A percentile compares a stretch with the other conserved stretches of the same genome.
phyloP scores from a whole-genome alignment of 2,888 invertebrate genomes.

The Leuctra nigra region DNA sequence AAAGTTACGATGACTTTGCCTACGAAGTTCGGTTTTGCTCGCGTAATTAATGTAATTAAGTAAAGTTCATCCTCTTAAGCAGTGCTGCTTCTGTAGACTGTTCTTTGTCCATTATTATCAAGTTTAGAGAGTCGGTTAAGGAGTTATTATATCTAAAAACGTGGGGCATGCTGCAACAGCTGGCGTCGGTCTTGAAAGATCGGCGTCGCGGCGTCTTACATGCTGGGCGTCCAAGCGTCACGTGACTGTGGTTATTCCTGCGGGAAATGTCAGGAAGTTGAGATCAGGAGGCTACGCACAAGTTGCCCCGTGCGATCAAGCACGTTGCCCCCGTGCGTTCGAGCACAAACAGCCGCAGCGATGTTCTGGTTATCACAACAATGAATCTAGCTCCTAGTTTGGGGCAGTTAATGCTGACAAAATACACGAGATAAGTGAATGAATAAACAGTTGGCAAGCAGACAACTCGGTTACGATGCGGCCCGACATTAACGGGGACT shows the following conservation, averaged over 20 bases:
- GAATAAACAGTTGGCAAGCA: background rate
- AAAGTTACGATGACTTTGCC: constrained; percentile 9
- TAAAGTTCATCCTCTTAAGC: constrained; percentile 18
- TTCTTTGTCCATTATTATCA: constrained; percentile 20
- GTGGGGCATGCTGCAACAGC: constrained; percentile 7
- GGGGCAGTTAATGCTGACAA: background rate
- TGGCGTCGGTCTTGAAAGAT: background rate
- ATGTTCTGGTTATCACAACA: background rate
- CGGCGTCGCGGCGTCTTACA: constrained; percentile 3
- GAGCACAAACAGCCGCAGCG: constrained; percentile 1
- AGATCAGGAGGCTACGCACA: background rate
- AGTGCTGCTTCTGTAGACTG: constrained; percentile 4
- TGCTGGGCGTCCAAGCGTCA: constrained; percentile 3
- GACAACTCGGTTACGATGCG: background rate
- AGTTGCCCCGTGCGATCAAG: background rate
- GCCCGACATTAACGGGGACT: background rate
- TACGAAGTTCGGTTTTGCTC: constrained; percentile 4
- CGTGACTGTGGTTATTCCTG: constrained; percentile 1
- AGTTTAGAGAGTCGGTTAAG: constrained; percentile 17
- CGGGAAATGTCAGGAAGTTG: background rate
- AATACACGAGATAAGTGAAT: background rate
- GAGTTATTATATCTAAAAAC: constrained; percentile 18
- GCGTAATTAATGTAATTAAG: constrained; percentile 19
- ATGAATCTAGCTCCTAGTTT: background rate
- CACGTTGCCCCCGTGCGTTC: background rate